Conservation (phyloP, 1,140 invertebrate species). For the Monochamus saltuarius region DNA sequence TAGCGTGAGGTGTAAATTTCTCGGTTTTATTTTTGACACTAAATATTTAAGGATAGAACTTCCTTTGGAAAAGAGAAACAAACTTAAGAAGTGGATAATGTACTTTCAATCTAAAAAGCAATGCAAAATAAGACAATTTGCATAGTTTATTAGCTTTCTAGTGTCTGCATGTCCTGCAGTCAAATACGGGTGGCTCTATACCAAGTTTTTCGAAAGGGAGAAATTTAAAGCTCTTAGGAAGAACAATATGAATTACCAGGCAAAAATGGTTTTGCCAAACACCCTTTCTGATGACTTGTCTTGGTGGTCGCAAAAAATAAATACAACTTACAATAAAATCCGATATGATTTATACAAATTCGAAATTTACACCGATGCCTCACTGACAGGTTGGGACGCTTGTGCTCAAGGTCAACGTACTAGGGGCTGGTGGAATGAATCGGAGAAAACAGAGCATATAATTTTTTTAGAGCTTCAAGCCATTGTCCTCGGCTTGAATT, state of each 20-base stretch:
- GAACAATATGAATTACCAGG: too few species aligned
- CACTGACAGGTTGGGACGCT: conserved; percentile 45
- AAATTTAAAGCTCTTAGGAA: conserved; percentile 1
- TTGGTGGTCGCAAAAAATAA: conserved; percentile 44
- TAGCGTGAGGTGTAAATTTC: too few species aligned
- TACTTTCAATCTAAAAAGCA: too few species aligned
- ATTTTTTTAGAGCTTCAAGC: conserved; percentile 50
- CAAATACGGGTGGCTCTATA: conserved; percentile 17
- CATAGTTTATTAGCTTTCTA: conserved; percentile 8
- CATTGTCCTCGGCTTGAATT: conserved; percentile 44
- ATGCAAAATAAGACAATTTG: conserved; percentile 8
- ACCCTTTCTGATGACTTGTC: conserved; percentile 32
- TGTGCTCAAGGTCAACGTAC: conserved; percentile 30
- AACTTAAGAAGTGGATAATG: too few species aligned
- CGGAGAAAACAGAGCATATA: conserved; percentile 38
- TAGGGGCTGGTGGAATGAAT: conserved; percentile 39
- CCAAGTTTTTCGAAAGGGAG: conserved; percentile 14
- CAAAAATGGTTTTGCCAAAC: conserved; percentile 3
- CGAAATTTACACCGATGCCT: conserved; percentile 51
- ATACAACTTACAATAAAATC: conserved; percentile 14
- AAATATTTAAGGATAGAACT: too few species aligned
- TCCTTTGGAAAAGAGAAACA: too few species aligned
- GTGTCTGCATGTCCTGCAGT: conserved; percentile 6
- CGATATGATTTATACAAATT: conserved; percentile 26
- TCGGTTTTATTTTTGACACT: too few species aligned